Percentiles rank a stretch among this genome's conserved stretches.
Conservation (phyloP, 2,888 invertebrate genomes). For the Clunio marinus region DNA sequence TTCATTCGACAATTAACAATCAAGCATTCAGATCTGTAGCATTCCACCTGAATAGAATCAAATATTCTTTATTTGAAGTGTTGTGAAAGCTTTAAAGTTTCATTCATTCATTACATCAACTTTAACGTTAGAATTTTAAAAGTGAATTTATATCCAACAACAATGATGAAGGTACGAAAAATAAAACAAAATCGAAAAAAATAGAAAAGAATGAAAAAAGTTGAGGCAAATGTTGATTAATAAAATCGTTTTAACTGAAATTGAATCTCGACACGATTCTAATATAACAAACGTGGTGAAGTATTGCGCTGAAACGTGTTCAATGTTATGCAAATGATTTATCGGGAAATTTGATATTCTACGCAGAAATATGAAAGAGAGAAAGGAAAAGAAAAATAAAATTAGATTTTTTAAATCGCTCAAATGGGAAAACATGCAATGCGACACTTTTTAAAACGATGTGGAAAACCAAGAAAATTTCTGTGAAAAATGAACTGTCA, state of each 20-base stretch:
- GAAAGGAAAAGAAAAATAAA: neutral
- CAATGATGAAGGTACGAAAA: conserved; percentile 35
- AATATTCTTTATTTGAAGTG: neutral
- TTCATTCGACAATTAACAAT: conserved; percentile 37
- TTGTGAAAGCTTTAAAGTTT: neutral
- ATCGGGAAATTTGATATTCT: conserved; percentile 3
- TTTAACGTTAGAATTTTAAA: conserved; percentile 8
- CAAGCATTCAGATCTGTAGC: conserved; percentile 33
- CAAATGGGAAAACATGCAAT: neutral
- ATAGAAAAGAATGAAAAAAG: too few species aligned
- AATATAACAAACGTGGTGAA: neutral
- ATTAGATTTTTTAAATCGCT: neutral
- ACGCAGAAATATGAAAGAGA: too few species aligned
- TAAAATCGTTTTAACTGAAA: neutral
- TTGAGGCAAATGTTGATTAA: too few species aligned
- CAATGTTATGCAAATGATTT: neutral
- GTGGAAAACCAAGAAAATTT: too few species aligned
- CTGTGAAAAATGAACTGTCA: too few species aligned
- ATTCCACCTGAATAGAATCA: neutral
- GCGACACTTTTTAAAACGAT: neutral
- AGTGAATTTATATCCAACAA: neutral
- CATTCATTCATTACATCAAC: neutral
- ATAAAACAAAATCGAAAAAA: neutral
- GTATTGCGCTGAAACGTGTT: neutral
- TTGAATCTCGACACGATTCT: neutral